Base-by-base conservation (phyloP, 2,113 vertebrate species). In the Tachuris rubrigastra region DNA sequence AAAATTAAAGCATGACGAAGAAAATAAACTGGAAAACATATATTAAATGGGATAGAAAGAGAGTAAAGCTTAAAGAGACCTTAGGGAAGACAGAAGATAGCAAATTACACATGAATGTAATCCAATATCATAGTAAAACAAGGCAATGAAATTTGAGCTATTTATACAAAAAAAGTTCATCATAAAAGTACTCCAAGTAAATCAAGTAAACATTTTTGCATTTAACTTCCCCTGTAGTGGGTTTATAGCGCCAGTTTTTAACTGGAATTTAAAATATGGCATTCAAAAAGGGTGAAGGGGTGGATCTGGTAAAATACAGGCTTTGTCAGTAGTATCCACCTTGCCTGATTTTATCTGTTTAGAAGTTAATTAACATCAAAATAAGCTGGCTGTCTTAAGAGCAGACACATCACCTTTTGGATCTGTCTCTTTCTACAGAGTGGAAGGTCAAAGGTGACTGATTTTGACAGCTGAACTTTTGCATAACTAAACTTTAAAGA, bases 51-150 rank as follows among this genome's bases (percentile, higher is more conserved):
- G 28, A 83, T 92, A 47, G 86, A 93, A 91, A 83, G 60, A 87
- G 17, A 69, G 67, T 84, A 91, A 93, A 87, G 44, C 37, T 96
- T 63, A 79, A 96, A 80, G 52, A 92, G 53, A 83, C 74, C 83
- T 91, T 77, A 82, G 88, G 93, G 74, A 91, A 85, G 56, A 80
- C 55, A 89, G 31, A 94, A 67, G 63, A 83, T 41, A 94, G 49
- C 41, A 97, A 95, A 95, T 96, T 58, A 94, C 71, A 94, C 59
- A 58, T 62, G 31, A 92, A 91, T 94, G 41, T 92, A 93, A 91
- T 71, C 59, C 82, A 47, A 56, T 87, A 68, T 9, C 46, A 84
- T 77, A 94, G 52, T 31, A 85, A 90, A 93, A 67, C 39, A 76
- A 68, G 33, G 28, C 63, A 90, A 89, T 82, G 76, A 75, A 90